A percentile compares a stretch with the other conserved stretches of the same genome.
Evolutionary conservation across 2,113 vertebrate species (phyloP).

Genomic region (Cavia aperea): DNA sequence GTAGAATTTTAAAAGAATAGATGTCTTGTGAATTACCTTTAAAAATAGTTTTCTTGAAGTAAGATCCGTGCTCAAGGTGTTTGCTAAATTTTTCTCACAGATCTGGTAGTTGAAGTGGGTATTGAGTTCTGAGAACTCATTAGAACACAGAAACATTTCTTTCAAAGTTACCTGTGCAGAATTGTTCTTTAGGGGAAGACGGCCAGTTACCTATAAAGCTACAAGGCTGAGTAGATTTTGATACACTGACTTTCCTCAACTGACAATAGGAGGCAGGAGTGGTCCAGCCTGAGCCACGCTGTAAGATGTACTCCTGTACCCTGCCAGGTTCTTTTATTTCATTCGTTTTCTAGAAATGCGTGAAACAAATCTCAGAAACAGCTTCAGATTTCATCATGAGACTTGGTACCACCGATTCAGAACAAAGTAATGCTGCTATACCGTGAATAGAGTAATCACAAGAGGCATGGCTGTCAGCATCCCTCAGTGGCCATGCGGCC

Average conservation of each 20-base stretch:
- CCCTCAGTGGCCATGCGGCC: neutral
- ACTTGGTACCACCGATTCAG: conserved; percentile 15
- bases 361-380: conserved; percentile 43
- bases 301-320: neutral
- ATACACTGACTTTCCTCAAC: neutral
- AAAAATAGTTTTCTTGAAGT: neutral
- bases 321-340: conserved; percentile 28
- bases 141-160: neutral
- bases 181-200: neutral
- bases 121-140: neutral
- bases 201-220: neutral
- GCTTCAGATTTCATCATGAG: conserved; percentile 36
- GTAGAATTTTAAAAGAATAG: conserved; percentile 26
- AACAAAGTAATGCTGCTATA: neutral
- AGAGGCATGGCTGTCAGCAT: neutral
- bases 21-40: conserved; percentile 26
- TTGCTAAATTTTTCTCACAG: conserved; percentile 6
- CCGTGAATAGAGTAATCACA: conserved; percentile 11
- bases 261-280: conserved; percentile 48
- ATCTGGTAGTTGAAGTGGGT: neutral
- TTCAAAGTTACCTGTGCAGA: neutral
- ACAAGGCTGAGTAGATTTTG: neutral
- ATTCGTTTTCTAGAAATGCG: conserved; percentile 41
- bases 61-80: neutral
- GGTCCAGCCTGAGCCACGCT: neutral